Evolutionary conservation across 2,797 vertebrate genomes (phyloP), one percentile per base, ranked within the genome.

Genomic region (Muscicapa striata): DNA sequence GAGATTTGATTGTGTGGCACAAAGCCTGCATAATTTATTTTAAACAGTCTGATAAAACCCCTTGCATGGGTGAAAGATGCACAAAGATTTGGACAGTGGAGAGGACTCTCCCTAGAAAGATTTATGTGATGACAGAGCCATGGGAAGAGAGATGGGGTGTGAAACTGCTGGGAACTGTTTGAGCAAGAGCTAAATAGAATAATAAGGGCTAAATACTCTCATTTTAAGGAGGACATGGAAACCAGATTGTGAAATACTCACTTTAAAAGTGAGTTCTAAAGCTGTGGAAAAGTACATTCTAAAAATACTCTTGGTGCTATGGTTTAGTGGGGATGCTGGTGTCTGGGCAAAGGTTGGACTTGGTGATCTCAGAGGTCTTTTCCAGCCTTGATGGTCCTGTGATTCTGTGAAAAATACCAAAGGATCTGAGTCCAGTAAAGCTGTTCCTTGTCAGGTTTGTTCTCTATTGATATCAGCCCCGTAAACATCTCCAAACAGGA

Each of bases 11-110:
- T 90, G 67, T 70, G 83, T 95, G 95, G 92, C 92, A 95, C 2
- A 1, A 73, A 95, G 91, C 95, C 94, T 87, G 89, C 92, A 90
- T 96, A 95, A 91, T 90, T 93, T 90, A 52, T 79, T 84, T 91
- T 88, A 84, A 92, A 94, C 70, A 87, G 87, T 74, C 83, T 94
- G 94, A 70, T 84, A 86, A 94, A 94, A 91, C 54, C 83, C 85
- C 51, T 61, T 20, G 79, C 74, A 43, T 9, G 57, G 70, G 70
- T 81, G 73, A 84, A 79, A 90, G 91, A 91, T 24, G 73, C 66
- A 43, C 82, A 82, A 74, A 63, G 80, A 15, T 88, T 93, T 90
- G 92, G 85, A 13, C 2, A 76, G 94, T 6, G 51, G 59, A 43
- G 62, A 94, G 70, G 63, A 26, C 63, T 57, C 22, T 36, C 52